These are phyloP conservation scores for Hafferia zeledoni DNA, from an alignment of 2,797 vertebrate genomes.

Conservation along the genomic window DNA sequence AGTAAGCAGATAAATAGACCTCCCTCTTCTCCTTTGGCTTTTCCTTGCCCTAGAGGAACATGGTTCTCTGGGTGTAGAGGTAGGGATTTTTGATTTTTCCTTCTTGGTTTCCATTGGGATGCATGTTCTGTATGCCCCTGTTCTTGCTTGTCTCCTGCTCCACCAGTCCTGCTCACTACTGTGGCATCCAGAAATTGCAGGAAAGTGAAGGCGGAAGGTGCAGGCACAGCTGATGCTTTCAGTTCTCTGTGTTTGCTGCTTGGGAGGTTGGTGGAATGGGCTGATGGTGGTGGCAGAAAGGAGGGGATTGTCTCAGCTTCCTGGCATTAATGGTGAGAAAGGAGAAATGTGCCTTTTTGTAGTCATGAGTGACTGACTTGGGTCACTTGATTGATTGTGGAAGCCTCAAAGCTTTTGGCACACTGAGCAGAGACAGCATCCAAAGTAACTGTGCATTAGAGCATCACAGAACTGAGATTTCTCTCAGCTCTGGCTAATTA, in stretches of 20 bases:
- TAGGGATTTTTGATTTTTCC: neutral
- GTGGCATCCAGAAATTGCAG: neutral
- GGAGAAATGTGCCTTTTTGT: constrained; percentile 53
- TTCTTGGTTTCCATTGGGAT: neutral
- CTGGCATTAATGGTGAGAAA: constrained; percentile 55
- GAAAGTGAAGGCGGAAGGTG: neutral
- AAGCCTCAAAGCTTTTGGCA: constrained; percentile 55
- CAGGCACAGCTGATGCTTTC: neutral
- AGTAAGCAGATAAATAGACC: neutral
- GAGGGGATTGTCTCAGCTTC: neutral
- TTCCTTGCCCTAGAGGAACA: neutral
- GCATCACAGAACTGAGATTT: constrained; percentile 5
- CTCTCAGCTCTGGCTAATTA: constrained; percentile 29
- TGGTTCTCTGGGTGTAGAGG: neutral
- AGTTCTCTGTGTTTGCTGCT: neutral
- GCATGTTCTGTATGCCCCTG: rapidly evolving
- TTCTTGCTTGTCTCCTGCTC: neutral
- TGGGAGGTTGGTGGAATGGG: neutral
- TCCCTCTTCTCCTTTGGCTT: neutral
- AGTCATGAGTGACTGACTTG: constrained; percentile 27
- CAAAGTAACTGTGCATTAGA: constrained; percentile 28
- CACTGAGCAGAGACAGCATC: neutral
- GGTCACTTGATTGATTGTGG: constrained; percentile 59
- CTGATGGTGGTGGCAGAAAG: neutral
- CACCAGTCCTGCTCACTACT: neutral